phyloP scores from a whole-genome alignment of 2,888 invertebrate species.

The Chironomus riparius region DNA sequence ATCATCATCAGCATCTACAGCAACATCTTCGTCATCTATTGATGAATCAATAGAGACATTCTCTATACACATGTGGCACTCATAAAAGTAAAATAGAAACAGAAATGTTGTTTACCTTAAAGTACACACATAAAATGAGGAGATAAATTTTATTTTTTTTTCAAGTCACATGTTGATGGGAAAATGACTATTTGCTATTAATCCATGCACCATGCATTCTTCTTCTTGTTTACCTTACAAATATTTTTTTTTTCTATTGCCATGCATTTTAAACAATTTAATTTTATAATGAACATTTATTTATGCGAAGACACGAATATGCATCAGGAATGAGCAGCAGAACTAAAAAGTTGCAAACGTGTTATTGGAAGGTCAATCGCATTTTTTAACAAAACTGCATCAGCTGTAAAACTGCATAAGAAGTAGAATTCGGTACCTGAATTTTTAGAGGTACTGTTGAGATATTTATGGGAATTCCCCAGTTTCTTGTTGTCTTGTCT shows the following conservation, averaged over 20 bases:
- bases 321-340: background rate
- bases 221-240: too few species aligned
- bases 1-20: background rate
- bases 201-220: too few species aligned
- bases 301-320: conserved; percentile 3
- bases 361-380: background rate
- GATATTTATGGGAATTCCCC: too few species aligned
- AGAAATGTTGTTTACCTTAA: too few species aligned
- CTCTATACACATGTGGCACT: background rate
- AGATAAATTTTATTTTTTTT: too few species aligned
- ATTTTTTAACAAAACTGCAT: background rate
- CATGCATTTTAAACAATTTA: too few species aligned
- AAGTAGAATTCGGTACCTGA: background rate
- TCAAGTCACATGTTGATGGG: too few species aligned
- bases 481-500: too few species aligned
- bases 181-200: too few species aligned
- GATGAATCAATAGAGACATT: background rate
- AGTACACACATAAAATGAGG: too few species aligned
- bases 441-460: background rate
- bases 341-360: background rate
- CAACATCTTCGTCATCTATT: background rate
- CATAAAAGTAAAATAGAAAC: background rate
- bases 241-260: too few species aligned
- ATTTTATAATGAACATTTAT: background rate
- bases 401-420: background rate